Conservation (phyloP, 2,888 invertebrate genomes). For the Cecidostiba fungosa region DNA sequence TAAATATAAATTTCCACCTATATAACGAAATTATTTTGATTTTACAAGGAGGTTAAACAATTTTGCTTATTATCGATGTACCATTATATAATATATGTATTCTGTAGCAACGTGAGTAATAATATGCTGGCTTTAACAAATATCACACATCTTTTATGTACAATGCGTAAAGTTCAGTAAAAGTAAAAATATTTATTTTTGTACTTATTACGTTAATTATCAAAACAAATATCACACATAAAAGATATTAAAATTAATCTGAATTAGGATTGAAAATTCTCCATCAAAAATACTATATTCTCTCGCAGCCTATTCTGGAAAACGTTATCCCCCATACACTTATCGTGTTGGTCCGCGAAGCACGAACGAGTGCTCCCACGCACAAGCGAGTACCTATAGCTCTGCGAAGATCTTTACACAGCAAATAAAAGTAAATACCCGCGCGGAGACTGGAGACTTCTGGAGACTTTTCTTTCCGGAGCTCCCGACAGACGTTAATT, state of each 20-base stretch:
- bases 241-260: background rate
- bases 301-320: background rate
- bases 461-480: slow-evolving; percentile 17
- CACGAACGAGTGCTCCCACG: slow-evolving; percentile 38
- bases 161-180: background rate
- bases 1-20: too few relatives aligned
- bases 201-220: too few relatives aligned
- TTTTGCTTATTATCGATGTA: background rate
- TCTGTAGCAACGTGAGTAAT: background rate
- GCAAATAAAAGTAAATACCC: slow-evolving; percentile 30
- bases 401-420: background rate
- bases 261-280: background rate
- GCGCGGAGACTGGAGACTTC: too few relatives aligned
- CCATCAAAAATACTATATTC: background rate
- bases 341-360: background rate
- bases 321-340: background rate
- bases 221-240: background rate
- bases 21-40: too few relatives aligned
- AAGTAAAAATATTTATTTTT: background rate
- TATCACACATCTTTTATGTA: slow-evolving; percentile 14
- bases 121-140: background rate
- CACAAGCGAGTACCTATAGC: slow-evolving; percentile 20
- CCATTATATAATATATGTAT: too few relatives aligned
- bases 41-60: background rate
- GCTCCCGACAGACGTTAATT: background rate